Base-by-base conservation (phyloP, 2,797 vertebrate species). In the Pterois miles region DNA sequence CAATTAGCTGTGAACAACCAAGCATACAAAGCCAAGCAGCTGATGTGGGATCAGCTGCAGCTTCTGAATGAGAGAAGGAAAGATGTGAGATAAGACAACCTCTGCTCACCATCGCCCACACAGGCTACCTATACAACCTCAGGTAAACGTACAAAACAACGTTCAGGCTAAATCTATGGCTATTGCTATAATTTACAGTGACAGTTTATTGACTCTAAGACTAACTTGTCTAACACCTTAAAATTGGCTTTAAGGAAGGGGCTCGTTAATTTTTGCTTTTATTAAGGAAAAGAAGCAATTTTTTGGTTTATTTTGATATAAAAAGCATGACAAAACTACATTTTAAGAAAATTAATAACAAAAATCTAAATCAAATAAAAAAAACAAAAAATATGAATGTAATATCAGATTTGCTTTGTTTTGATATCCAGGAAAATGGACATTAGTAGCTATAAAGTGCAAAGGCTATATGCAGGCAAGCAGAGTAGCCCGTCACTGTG, bases 1-100 rank as follows among this genome's bases (percentile, higher is more conserved):
- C 82, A 82, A 71, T 88, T 73, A 83, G 58, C 60, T 52, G 65
- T 60, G 75, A 79, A 85, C 84, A 83, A 78, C 76, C 78, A 43
- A 65, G 82, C 82, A 84, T 66, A 59, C 18, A 74, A 80, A 72
- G 70, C 67, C 53, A 9, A 54, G 56, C 52, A 54, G 79, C 76
- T 84, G 73, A 77, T 79, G 54, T 65, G 52, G 29, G 80, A 82
- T 76, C 72, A 56, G 71, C 56, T 64, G 2, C 11, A 31, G 11
- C 53, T 34, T 65, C 14, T 14, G 74, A 27, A 59, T 54, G 75
- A 84, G n/a, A 63, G 69, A 71, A 36, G 50, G n/a, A 80, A 71
- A 67, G 43, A 4, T 67, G 27, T 13, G 25, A 40, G 46, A 59
- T 31, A 5, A 27, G 67, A 83, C 52, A 46, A 46, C 40, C 40